Evolutionary conservation across 2,113 vertebrate species (phyloP).

Genomic region (Leiothrix lutea): DNA sequence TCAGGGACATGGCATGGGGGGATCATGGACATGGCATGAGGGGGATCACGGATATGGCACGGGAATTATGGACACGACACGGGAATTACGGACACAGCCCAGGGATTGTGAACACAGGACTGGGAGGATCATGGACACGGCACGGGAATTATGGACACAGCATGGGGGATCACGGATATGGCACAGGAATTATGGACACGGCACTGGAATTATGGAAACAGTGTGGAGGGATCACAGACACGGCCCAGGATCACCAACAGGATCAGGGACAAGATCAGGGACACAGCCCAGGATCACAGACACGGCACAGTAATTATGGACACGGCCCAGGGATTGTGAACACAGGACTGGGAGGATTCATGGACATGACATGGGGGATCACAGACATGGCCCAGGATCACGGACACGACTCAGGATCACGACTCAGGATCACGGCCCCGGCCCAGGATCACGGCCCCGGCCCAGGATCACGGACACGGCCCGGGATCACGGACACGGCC

Average conservation of each 20-base stretch:
- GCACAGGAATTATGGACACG: no score
- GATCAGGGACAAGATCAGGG: no score
- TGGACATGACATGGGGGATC: not conserved
- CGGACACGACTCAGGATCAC: not conserved
- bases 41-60: accelerated
- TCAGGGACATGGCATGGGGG: not conserved
- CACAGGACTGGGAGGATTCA: no score
- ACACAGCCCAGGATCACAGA: no score
- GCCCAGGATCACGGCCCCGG: not conserved
- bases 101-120: no score
- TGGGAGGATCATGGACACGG: not conserved
- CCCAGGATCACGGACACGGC: not conserved
- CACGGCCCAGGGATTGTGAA: not conserved
- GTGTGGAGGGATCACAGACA: no score
- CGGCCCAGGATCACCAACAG: no score
- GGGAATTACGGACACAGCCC: not conserved
- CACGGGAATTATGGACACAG: not conserved
- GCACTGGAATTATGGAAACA: no score
- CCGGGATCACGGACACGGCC: not conserved
- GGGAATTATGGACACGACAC: not conserved
- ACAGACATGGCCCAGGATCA: not conserved
- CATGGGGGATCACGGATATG: no score
- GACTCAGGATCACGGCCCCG: no score
- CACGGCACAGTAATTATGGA: no score
- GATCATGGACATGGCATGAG: not conserved